phyloP scores from a whole-genome alignment of 2,888 invertebrate genomes.

The Oscheius sp. region DNA sequence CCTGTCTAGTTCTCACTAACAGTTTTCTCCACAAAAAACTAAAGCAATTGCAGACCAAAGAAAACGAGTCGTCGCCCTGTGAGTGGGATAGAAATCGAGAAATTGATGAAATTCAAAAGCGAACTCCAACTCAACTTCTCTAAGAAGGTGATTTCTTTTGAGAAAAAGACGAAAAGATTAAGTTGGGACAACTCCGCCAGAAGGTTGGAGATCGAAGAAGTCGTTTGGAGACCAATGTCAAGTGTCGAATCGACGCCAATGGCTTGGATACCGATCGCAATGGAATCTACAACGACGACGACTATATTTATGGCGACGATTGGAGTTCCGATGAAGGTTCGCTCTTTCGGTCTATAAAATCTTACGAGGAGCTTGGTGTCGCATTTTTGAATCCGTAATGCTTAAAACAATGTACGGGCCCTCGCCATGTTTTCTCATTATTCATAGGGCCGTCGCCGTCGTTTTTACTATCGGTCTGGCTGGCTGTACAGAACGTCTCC shows the following conservation, averaged over 20 bases:
- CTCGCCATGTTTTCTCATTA: slow-evolving; percentile 1
- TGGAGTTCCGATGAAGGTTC: slow-evolving; percentile 57
- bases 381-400: neutral
- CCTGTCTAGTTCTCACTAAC: neutral
- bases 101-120: slow-evolving; percentile 55
- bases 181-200: slow-evolving; percentile 49
- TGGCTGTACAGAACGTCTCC: slow-evolving; percentile 1
- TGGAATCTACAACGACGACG: slow-evolving; percentile 26
- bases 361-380: neutral
- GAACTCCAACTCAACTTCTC: slow-evolving; percentile 59
- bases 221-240: slow-evolving; percentile 18
- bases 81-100: slow-evolving; percentile 57
- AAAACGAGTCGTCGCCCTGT: slow-evolving; percentile 35
- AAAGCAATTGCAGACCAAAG: slow-evolving; percentile 16
- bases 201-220: slow-evolving; percentile 43
- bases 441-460: too few species aligned
- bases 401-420: slow-evolving; percentile 11
- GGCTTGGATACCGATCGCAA: slow-evolving; percentile 36
- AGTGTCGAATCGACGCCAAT: slow-evolving; percentile 43
- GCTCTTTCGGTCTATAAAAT: too few species aligned
- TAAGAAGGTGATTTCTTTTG: slow-evolving; percentile 44
- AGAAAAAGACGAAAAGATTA: neutral
- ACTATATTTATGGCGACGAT: slow-evolving; percentile 61
- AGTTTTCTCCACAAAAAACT: neutral
- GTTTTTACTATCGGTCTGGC: slow-evolving; percentile 1